Conservation (phyloP, 1,140 invertebrate species). For the Megathymus violae region DNA sequence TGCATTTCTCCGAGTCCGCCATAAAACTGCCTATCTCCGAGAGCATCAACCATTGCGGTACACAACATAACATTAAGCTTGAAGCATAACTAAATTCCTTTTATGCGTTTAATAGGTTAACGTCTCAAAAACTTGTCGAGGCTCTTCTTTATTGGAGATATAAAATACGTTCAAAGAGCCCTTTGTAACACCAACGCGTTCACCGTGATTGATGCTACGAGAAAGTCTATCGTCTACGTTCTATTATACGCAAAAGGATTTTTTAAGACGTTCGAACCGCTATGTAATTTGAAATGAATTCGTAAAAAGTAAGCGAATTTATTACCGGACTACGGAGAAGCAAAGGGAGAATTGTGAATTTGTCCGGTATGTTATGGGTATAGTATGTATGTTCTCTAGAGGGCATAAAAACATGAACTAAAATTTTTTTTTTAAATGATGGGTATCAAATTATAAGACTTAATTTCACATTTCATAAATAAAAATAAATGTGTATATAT, state of each 20-base stretch:
- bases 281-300: neutral
- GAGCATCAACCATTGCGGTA: slow-evolving; percentile 9
- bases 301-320: neutral
- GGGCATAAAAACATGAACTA: too few species aligned
- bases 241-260: neutral
- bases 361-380: too few species aligned
- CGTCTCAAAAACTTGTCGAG: slow-evolving; percentile 24
- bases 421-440: too few species aligned
- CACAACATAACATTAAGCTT: slow-evolving; percentile 18
- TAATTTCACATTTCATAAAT: too few species aligned
- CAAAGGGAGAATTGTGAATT: too few species aligned
- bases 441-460: too few species aligned
- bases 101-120: slow-evolving; percentile 31
- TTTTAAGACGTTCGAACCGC: neutral
- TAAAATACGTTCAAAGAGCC: slow-evolving; percentile 35
- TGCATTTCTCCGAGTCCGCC: slow-evolving; percentile 9
- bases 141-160: slow-evolving; percentile 37
- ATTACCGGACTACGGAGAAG: neutral
- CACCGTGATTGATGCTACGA: slow-evolving; percentile 40
- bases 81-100: slow-evolving; percentile 33
- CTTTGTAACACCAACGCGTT: slow-evolving; percentile 35
- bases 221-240: slow-evolving; percentile 16
- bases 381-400: too few species aligned
- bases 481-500: too few species aligned
- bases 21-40: slow-evolving; percentile 24